phyloP scores from a whole-genome alignment of 2,888 invertebrate species.

The Polydrusus tereticollis region DNA sequence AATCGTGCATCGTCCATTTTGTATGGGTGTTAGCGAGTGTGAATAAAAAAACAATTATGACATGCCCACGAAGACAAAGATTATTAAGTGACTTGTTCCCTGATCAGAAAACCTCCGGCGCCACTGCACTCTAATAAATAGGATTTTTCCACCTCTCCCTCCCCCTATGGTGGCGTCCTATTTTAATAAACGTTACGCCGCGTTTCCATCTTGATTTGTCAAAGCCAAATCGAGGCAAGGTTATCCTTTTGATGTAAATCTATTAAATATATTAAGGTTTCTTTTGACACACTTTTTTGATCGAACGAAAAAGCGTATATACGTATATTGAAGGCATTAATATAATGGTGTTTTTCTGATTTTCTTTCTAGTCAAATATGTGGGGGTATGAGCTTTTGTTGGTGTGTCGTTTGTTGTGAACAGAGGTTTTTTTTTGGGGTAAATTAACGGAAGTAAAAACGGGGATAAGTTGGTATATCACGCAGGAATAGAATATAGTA shows the following conservation, averaged over 20 bases:
- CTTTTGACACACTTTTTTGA: background rate
- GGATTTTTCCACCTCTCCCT: background rate
- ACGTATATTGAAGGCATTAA: background rate
- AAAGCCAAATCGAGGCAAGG: background rate
- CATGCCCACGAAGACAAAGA: too few species aligned
- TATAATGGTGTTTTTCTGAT: background rate
- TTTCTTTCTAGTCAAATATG: background rate
- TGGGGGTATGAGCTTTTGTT: too few species aligned
- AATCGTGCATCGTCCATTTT: too few species aligned
- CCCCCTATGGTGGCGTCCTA: background rate
- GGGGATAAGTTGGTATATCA: too few species aligned
- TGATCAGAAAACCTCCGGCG: too few species aligned
- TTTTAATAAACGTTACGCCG: conserved; percentile 2
- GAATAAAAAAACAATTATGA: too few species aligned
- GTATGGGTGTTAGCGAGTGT: too few species aligned
- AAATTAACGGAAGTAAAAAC: too few species aligned
- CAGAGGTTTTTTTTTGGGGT: too few species aligned
- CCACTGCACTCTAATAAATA: conserved; percentile 5
- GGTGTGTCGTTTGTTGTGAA: too few species aligned
- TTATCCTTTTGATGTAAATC: conserved; percentile 5
- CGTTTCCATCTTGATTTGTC: conserved; percentile 1
- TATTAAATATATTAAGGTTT: conserved; percentile 7
- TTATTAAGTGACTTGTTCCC: too few species aligned
- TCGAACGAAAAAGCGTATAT: background rate
- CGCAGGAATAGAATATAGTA: too few species aligned